phyloP scores from a whole-genome alignment of 2,888 invertebrate species.

The Noctua janthe region DNA sequence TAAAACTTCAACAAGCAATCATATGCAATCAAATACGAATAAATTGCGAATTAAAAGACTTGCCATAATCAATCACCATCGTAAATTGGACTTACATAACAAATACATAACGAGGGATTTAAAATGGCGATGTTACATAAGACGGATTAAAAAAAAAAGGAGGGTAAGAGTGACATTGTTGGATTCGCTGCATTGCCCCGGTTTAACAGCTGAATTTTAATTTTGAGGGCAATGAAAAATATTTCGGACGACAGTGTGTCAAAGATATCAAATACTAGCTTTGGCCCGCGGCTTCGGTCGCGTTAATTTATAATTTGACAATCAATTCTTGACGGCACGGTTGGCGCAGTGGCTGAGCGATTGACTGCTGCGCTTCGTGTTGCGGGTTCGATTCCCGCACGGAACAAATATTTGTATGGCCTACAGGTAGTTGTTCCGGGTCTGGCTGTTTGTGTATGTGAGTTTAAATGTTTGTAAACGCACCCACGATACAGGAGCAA shows the following conservation, averaged over 20 bases:
- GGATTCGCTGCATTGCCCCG: slow-evolving; percentile 36
- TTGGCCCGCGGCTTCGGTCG: too few species aligned
- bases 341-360: too few species aligned
- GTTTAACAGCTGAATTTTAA: slow-evolving; percentile 51
- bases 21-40: slow-evolving; percentile 46
- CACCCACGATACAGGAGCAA: too few species aligned
- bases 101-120: slow-evolving; percentile 48
- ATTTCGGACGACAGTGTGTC: neutral
- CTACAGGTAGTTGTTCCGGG: too few species aligned
- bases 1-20: slow-evolving; percentile 36
- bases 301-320: too few species aligned
- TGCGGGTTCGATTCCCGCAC: too few species aligned
- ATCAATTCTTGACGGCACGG: too few species aligned
- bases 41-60: slow-evolving; percentile 38
- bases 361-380: too few species aligned
- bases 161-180: slow-evolving; percentile 62
- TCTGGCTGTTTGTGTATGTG: too few species aligned
- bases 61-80: slow-evolving; percentile 52
- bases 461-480: too few species aligned
- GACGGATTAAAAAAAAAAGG: slow-evolving; percentile 64
- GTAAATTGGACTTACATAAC: slow-evolving; percentile 53
- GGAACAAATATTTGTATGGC: too few species aligned
- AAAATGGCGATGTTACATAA: slow-evolving; percentile 70
- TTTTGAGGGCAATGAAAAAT: slow-evolving; percentile 45
- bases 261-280: neutral